Evolutionary conservation across 2,888 invertebrate species (phyloP).

Genomic region (Sarcophaga rosellei): DNA sequence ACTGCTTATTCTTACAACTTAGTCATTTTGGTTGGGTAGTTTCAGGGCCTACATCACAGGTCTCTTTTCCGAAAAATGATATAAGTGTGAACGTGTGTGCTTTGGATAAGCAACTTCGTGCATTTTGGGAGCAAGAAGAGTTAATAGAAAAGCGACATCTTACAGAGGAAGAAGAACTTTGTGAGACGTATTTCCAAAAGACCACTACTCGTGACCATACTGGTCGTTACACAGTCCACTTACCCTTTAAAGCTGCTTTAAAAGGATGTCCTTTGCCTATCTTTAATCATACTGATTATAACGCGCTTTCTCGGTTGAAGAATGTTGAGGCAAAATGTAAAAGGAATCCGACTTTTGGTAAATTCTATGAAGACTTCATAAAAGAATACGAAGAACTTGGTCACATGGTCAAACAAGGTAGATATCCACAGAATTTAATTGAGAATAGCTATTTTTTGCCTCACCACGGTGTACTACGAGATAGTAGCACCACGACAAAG

Average conservation of each 20-base stretch:
- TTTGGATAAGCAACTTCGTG: slow-evolving; percentile 11
- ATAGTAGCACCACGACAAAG: slow-evolving; percentile 42
- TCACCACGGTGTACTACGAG: slow-evolving; percentile 32
- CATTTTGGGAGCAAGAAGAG: slow-evolving; percentile 3
- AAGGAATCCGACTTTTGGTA: too few relatives aligned
- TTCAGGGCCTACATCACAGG: too few relatives aligned
- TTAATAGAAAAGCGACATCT: not conserved
- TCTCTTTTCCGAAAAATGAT: too few relatives aligned
- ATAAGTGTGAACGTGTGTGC: too few relatives aligned
- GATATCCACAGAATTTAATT: slow-evolving; percentile 2
- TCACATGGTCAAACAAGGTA: not conserved
- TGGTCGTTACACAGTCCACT: slow-evolving; percentile 30
- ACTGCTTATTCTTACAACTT: too few relatives aligned
- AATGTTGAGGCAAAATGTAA: too few relatives aligned
- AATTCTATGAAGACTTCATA: too few relatives aligned
- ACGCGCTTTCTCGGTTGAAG: too few relatives aligned
- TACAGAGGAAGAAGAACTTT: not conserved
- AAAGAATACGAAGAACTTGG: too few relatives aligned
- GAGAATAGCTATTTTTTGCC: slow-evolving; percentile 37
- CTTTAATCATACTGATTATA: slow-evolving; percentile 28
- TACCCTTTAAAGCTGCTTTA: slow-evolving; percentile 21
- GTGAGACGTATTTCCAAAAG: slow-evolving; percentile 31
- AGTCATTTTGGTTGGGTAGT: too few relatives aligned
- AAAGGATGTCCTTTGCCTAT: not conserved
- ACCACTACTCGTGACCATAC: slow-evolving; percentile 12